These are phyloP conservation scores for Ephestia elutella DNA, from an alignment of 1,140 invertebrate genomes.

Conservation along the genomic window DNA sequence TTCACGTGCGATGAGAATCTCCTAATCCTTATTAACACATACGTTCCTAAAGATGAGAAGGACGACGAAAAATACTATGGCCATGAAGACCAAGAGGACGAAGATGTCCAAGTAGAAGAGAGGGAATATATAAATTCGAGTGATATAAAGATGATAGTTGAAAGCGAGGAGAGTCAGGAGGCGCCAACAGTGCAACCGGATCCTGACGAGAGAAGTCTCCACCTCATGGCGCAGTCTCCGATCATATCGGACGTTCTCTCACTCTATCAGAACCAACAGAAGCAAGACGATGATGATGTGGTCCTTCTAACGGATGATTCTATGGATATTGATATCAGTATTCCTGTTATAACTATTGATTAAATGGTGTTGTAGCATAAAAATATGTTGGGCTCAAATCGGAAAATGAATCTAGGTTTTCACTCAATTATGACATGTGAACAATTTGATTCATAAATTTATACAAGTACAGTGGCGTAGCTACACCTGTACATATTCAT, in stretches of 20 bases:
- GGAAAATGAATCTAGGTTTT: too few relatives aligned
- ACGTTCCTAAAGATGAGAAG: slow-evolving; percentile 55
- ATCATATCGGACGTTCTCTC: slow-evolving; percentile 65
- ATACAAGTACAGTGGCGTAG: too few relatives aligned
- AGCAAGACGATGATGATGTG: slow-evolving; percentile 31
- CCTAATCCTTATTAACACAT: slow-evolving; percentile 43
- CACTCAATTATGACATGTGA: too few relatives aligned
- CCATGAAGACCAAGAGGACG: slow-evolving; percentile 33
- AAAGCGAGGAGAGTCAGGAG: slow-evolving; percentile 36
- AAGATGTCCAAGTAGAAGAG: slow-evolving; percentile 9
- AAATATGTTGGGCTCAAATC: slow-evolving; percentile 15
- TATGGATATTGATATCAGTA: slow-evolving; percentile 28
- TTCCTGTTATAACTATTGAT: slow-evolving; percentile 47
- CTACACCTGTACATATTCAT: too few relatives aligned
- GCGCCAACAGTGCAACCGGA: background rate
- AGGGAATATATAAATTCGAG: slow-evolving; percentile 13
- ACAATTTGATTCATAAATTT: too few relatives aligned
- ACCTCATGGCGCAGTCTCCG: slow-evolving; percentile 47
- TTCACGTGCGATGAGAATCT: slow-evolving; percentile 56
- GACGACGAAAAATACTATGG: slow-evolving; percentile 65
- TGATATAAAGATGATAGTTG: background rate
- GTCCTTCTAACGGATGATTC: slow-evolving; percentile 46
- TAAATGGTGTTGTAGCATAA: slow-evolving; percentile 15
- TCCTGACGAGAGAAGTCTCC: slow-evolving; percentile 34
- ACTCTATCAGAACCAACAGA: slow-evolving; percentile 46